These are phyloP conservation scores for Ophioninae sp. DNA, from an alignment of 2,888 invertebrate species.

Conservation along the genomic window DNA sequence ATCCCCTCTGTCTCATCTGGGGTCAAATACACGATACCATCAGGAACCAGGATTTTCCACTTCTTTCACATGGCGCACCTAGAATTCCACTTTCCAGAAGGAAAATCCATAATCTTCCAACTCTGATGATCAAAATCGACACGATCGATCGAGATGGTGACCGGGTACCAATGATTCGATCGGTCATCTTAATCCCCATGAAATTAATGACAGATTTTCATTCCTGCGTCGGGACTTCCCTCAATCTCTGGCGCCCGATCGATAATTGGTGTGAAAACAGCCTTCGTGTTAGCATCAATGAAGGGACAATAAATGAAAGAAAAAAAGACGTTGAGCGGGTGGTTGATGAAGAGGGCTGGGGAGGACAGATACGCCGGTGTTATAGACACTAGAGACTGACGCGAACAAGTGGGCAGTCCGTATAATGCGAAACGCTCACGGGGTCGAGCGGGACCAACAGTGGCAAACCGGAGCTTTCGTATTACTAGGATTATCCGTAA, in stretches of 20 bases:
- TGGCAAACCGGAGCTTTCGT: slow-evolving; percentile 62
- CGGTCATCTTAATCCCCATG: neutral
- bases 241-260: slow-evolving; percentile 22
- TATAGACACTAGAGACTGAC: slow-evolving; percentile 43
- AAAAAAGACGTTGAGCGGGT: slow-evolving; percentile 18
- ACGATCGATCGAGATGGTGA: no score
- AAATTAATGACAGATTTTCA: slow-evolving; percentile 20
- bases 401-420: slow-evolving; percentile 55
- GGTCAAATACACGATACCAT: slow-evolving; percentile 12
- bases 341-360: slow-evolving; percentile 40
- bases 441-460: slow-evolving; percentile 57
- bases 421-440: slow-evolving; percentile 59
- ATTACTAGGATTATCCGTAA: slow-evolving; percentile 67
- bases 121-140: no score
- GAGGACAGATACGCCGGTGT: slow-evolving; percentile 9
- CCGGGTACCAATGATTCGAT: neutral
- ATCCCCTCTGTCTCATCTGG: slow-evolving; percentile 14
- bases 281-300: slow-evolving; percentile 9
- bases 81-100: neutral
- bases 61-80: neutral
- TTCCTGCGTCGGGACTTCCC: slow-evolving; percentile 45
- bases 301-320: slow-evolving; percentile 21
- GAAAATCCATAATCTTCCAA: no score
- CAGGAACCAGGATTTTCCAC: slow-evolving; percentile 27
- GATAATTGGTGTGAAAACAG: slow-evolving; percentile 45